phyloP scores from a whole-genome alignment of 2,797 vertebrate species.

The Chrysocyon brachyurus region DNA sequence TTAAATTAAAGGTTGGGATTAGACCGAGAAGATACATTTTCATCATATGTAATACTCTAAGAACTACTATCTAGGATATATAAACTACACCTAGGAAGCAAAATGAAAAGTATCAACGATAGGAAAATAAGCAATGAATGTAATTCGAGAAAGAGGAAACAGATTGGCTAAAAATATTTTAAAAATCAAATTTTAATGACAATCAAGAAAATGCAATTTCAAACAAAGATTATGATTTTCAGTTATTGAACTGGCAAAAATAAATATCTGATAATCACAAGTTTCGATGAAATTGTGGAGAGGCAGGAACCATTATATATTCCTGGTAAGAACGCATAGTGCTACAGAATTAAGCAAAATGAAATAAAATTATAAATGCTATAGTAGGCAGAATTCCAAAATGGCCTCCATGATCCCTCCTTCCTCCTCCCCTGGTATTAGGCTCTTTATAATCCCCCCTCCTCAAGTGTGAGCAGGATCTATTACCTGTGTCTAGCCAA shows the following conservation, averaged over 20 bases:
- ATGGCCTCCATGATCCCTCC: not conserved
- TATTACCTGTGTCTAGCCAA: not conserved
- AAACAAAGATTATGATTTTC: not conserved
- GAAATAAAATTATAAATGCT: not conserved
- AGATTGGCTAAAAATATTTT: not conserved
- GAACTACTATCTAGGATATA: not conserved
- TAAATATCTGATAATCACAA: not conserved
- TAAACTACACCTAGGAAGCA: not conserved
- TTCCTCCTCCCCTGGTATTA: accelerated
- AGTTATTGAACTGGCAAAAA: not conserved
- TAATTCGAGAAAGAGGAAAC: not conserved
- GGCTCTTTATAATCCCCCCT: not conserved
- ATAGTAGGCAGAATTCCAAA: not conserved
- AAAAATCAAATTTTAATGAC: conserved; percentile 15
- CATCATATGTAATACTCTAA: not conserved
- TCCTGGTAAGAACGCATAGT: not conserved
- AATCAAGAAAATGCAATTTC: not conserved
- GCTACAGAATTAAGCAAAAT: not conserved
- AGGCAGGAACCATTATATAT: not conserved
- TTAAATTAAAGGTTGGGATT: not conserved
- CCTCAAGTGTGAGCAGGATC: not conserved
- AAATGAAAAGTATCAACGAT: not conserved
- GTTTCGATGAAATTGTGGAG: not conserved
- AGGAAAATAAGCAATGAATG: not conserved
- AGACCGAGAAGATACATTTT: not conserved